Evolutionary conservation across 1,140 invertebrate species (phyloP).

Genomic region (Cyrtorhinus lividipennis): DNA sequence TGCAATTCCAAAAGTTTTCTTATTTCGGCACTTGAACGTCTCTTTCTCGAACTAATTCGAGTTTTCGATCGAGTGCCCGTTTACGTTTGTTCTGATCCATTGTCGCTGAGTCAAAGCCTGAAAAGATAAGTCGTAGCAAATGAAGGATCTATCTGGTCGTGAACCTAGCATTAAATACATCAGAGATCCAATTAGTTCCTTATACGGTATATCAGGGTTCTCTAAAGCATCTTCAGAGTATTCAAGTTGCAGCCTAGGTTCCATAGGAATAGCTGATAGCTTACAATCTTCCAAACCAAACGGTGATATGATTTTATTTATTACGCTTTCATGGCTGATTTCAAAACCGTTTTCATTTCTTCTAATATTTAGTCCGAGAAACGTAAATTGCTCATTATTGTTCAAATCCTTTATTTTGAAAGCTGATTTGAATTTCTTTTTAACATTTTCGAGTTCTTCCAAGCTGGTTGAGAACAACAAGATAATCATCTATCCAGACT

Average conservation of each 20-base stretch:
- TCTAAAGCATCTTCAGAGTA: neutral
- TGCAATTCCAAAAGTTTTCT: no score
- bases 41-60: no score
- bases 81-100: no score
- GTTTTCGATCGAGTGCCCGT: no score
- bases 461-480: neutral
- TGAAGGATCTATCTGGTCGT: constrained; percentile 6
- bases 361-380: neutral
- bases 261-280: neutral
- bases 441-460: neutral
- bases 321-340: constrained; percentile 2
- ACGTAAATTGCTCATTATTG: neutral
- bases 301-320: constrained; percentile 2
- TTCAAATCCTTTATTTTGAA: constrained; percentile 4
- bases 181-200: constrained; percentile 4
- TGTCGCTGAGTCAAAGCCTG: no score
- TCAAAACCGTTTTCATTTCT: neutral
- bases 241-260: neutral
- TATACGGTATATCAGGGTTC: neutral
- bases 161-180: neutral
- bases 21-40: no score
- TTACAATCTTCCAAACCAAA: constrained; percentile 7
- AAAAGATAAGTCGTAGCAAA: no score
- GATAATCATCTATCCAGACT: constrained; percentile 1
- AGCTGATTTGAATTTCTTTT: neutral